Evolutionary conservation across 30 jellyfish, hydroid and myxozoan genomes (phyloP), one percentile per base, ranked within the genome.

Genomic region (Sanderia malayensis): DNA sequence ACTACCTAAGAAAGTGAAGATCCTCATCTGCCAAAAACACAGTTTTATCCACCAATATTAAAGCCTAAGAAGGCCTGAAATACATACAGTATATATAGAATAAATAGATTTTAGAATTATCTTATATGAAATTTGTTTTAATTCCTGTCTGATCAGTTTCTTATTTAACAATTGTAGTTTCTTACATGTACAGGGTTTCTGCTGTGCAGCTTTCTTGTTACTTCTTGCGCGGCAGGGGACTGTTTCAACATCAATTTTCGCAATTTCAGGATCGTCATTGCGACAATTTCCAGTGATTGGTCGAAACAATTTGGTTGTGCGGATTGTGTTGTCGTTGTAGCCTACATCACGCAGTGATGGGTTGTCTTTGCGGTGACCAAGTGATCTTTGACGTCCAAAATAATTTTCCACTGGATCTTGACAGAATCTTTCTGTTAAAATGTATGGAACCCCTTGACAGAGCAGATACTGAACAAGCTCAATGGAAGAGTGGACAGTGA

Each of bases 271-370:
- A 44, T 67, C 66, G 31, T 61, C 73, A 61, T 10, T 61, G 73
- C 73, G 73, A 46, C 86, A 60, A 30, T 74, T 74, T 33, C 86
- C 86, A 33, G 86, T 68, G 25, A 74, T 74, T 29, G 78, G 67
- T 61, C 68, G 62, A 37, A 74, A 74, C 60, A 74, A 68, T 61
- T 74, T 74, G 66, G 86, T 58, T 57, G 80, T 74, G 1, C 86
- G 67, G 13, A 74, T 31, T 1, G 86, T 74, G 69, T 74, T 74
- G 67, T 74, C 86, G 46, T 33, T 74, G 68, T 74, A 74, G 58
- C 86, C 86, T 7, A 74, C 67, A 46, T 74, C 86, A 37, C 86
- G 86, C 24, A 74, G 66, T 59, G 86, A 30, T 44, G 80, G 80
- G 33, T 74, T 55, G 49, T 58, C 62, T 58, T 74, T 58, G 11